phyloP scores from a whole-genome alignment of 2,113 vertebrate genomes.

The Opisthocomus hoazin region DNA sequence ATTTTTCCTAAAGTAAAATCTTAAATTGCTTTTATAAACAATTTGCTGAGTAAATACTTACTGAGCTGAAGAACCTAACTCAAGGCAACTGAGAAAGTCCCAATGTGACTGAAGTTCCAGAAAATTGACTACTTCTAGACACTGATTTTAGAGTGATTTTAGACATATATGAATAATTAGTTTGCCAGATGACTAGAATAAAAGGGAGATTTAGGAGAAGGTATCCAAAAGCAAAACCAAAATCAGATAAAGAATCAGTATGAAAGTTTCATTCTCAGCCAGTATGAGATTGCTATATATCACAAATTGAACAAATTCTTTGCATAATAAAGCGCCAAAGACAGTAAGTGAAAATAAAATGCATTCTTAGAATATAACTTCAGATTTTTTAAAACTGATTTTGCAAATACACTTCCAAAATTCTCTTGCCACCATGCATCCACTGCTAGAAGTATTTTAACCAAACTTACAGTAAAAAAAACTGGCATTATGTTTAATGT shows the following conservation, averaged over 20 bases:
- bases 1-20: background rate
- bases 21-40: background rate
- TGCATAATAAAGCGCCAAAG: background rate
- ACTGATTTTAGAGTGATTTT: background rate
- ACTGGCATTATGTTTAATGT: background rate
- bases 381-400: background rate
- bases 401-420: background rate
- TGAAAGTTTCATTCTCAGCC: background rate
- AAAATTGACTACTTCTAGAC: background rate
- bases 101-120: background rate
- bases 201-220: background rate
- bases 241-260: background rate
- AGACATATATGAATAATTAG: background rate
- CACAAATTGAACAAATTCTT: background rate
- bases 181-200: background rate
- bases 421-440: background rate
- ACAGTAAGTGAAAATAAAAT: background rate
- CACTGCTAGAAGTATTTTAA: background rate
- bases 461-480: background rate
- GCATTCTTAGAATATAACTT: background rate
- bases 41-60: background rate
- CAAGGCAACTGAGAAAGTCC: background rate
- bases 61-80: background rate
- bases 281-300: background rate
- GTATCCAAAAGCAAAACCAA: background rate